Base-by-base conservation (phyloP, 2,888 invertebrate species). In the Drosophila putrida region DNA sequence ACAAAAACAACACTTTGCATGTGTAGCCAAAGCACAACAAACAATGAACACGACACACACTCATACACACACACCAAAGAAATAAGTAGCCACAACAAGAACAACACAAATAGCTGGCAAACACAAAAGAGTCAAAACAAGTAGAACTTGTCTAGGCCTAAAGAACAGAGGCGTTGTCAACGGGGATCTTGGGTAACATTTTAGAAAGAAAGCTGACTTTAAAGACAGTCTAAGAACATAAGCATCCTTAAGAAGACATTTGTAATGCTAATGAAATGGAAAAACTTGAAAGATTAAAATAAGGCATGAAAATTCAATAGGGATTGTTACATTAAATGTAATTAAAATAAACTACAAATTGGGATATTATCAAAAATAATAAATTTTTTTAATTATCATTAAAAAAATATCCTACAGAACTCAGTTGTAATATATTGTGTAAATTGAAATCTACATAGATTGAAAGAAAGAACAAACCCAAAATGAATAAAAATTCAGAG, bases 61-160 rank as follows among this genome's bases (percentile, higher is more conserved):
- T 62, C 43, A 67, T 43, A 59, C 31, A 44, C 50, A 59, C 36
- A 58, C 62, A 50, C 49, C 38, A 46, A 25, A 61, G 9, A 20
- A 62, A 49, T 57, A 57, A 47, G 62, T 54, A 68, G 50, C 59
- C 73, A 54, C 57, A 81, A 72, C 84, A 72, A 72, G 60, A 54
- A 67, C 61, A 71, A 57, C 80, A 71, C 79, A 69, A 82, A 76
- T 68, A 70, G 72, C 60, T 63, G 51, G 35, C 46, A 49, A 49
- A 57, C 53, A 65, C 50, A 76, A 69, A 49, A 76, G 64, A 70
- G 10, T 53, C 53, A 83, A 83, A 85, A 88, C 88, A 85, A 82
- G 82, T 74, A 88, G 82, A 82, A 88, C 85, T 88, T 74, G 88
- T 88, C 82, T 68, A 76, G 82, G 85, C 79, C 82, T 70, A 76